phyloP scores from a whole-genome alignment of 2,113 vertebrate genomes.

The Malaclemys terrapin region DNA sequence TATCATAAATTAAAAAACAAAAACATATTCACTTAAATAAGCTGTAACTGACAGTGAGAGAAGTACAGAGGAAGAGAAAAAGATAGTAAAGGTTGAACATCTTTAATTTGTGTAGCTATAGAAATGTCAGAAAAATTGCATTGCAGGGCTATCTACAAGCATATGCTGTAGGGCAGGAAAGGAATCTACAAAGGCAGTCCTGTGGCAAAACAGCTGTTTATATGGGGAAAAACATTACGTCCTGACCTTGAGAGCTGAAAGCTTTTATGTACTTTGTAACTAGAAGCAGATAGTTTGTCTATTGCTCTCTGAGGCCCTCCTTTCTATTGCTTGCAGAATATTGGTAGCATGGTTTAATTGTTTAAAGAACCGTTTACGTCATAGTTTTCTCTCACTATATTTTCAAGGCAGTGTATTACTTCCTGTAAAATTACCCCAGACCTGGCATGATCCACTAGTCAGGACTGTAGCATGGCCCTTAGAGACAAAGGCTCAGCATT shows the following conservation, averaged over 20 bases:
- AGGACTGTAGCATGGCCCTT: not conserved
- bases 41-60: not conserved
- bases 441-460: not conserved
- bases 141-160: not conserved
- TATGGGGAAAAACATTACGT: not conserved
- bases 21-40: not conserved
- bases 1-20: not conserved
- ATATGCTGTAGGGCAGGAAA: not conserved
- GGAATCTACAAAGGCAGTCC: not conserved
- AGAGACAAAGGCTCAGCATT: not conserved
- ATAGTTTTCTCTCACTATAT: not conserved
- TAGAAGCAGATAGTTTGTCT: not conserved
- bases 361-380: not conserved
- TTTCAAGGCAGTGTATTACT: not conserved
- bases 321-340: not conserved
- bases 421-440: not conserved
- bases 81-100: not conserved
- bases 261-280: not conserved
- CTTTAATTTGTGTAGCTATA: not conserved
- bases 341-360: accelerated
- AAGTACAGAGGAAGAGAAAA: not conserved
- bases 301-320: not conserved
- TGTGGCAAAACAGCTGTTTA: not conserved
- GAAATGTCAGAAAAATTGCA: not conserved
- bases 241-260: not conserved